Evolutionary conservation across 2,888 invertebrate species (phyloP).

Genomic region (Caenorhabditis parvicauda): DNA sequence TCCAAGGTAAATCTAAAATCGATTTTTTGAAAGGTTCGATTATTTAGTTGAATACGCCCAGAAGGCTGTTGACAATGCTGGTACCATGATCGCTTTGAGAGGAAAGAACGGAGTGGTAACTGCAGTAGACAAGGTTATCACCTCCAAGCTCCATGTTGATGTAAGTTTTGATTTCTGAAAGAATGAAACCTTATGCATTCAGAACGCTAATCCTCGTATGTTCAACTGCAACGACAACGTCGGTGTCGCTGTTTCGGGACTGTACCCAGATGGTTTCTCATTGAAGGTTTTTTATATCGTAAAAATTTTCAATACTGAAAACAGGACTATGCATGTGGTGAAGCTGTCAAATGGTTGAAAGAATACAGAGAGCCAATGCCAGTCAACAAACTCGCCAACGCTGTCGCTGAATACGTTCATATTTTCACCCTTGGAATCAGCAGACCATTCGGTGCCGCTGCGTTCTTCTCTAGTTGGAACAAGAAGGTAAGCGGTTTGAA

Average conservation of each 20-base stretch:
- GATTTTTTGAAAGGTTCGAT: background rate
- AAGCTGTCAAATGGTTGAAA: conserved; percentile 85
- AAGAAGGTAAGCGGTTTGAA: too few species aligned
- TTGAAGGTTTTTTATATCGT: conserved; percentile 22
- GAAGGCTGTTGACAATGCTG: conserved; percentile 95
- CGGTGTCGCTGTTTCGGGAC: conserved; percentile 71
- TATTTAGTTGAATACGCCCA: conserved; percentile 85
- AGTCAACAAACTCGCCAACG: conserved; percentile 69
- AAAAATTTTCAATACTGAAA: background rate
- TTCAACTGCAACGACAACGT: conserved; percentile 84
- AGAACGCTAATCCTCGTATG: conserved; percentile 60
- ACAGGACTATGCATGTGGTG: conserved; percentile 74
- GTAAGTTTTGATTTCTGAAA: conserved; percentile 66
- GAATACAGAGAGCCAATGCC: conserved; percentile 87
- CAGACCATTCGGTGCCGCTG: conserved; percentile 92
- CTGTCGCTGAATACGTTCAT: conserved; percentile 88
- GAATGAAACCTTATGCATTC: conserved; percentile 4
- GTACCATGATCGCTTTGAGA: conserved; percentile 86
- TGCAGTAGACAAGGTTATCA: conserved; percentile 86
- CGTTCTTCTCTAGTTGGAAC: conserved; percentile 74
- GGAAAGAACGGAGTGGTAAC: conserved; percentile 95
- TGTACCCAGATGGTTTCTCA: conserved; percentile 59
- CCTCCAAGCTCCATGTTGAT: conserved; percentile 53
- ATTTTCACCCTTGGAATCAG: conserved; percentile 97
- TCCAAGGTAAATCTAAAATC: conserved; percentile 73